A percentile compares a stretch with the other conserved stretches of the same genome.
Conservation (phyloP, 2,888 invertebrate species). For the Litoditis marina region DNA sequence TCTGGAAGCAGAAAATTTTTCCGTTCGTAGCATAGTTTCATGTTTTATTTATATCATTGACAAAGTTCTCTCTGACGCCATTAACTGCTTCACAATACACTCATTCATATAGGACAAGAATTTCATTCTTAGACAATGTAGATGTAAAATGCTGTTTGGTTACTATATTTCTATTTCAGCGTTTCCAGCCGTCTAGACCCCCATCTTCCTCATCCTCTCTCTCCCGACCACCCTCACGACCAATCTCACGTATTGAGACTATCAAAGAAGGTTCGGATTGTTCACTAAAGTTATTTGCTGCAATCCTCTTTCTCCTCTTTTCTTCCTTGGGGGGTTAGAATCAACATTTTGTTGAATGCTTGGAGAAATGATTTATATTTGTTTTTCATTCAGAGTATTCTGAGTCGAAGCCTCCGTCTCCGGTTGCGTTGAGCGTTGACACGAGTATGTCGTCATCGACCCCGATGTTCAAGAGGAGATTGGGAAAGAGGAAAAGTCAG, state of each 20-base stretch:
- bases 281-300: too few species aligned
- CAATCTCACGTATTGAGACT: neutral
- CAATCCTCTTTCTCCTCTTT: too few species aligned
- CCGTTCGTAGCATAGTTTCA: too few species aligned
- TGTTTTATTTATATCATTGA: too few species aligned
- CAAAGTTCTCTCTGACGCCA: too few species aligned
- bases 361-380: neutral
- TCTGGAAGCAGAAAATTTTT: too few species aligned
- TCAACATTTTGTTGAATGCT: neutral
- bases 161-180: neutral
- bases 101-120: too few species aligned
- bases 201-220: neutral
- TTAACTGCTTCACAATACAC: too few species aligned
- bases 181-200: neutral
- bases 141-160: neutral
- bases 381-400: neutral
- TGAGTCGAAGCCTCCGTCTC: neutral
- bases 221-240: neutral
- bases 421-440: neutral
- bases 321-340: too few species aligned
- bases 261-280: too few species aligned
- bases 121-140: too few species aligned
- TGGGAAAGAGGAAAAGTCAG: neutral
- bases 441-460: neutral
- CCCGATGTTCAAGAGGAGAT: neutral